A percentile compares a stretch with the other conserved stretches of the same genome.
Conservation (phyloP, 2,888 invertebrate genomes). For the Daptonema setosum region DNA sequence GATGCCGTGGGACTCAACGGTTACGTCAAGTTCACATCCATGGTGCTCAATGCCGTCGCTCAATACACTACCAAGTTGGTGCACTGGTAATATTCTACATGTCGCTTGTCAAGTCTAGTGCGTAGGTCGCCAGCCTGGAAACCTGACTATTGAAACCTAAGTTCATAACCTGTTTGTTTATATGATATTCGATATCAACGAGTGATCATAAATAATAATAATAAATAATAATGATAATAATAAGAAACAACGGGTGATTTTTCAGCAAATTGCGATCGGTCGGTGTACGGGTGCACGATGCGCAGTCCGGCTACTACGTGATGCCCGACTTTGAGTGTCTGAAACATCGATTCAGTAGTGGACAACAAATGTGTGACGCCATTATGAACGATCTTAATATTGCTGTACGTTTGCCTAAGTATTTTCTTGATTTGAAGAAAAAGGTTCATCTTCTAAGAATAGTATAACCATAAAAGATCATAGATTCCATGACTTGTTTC, state of each 20-base stretch:
- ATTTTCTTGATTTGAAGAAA: background rate
- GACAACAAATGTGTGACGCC: slow-evolving; percentile 24
- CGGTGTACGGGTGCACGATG: slow-evolving; percentile 20
- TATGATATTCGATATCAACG: background rate
- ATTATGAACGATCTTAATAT: slow-evolving; percentile 25
- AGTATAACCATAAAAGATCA: too few relatives aligned
- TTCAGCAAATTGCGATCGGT: slow-evolving; percentile 22
- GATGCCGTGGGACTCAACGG: slow-evolving; percentile 17
- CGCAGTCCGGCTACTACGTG: slow-evolving; percentile 26
- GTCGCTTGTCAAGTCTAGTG: too few relatives aligned
- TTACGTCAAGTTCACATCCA: slow-evolving; percentile 23
- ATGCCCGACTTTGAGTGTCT: slow-evolving; percentile 27
- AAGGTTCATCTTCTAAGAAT: too few relatives aligned
- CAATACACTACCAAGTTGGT: slow-evolving; percentile 11
- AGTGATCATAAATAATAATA: too few relatives aligned
- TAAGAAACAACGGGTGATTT: slow-evolving; percentile 5
- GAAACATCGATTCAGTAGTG: slow-evolving; percentile 18
- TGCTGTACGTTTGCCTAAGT: slow-evolving; percentile 17
- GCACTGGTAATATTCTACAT: too few relatives aligned
- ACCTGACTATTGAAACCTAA: too few relatives aligned
- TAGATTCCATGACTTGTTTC: too few relatives aligned
- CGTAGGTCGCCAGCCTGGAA: too few relatives aligned
- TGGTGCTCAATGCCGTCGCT: slow-evolving; percentile 21
- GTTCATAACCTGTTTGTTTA: too few relatives aligned
- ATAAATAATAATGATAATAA: too few relatives aligned